Evolutionary conservation across 2,888 invertebrate genomes (phyloP), one percentile per base, ranked within the genome.

Genomic region (Nudaria mundana): DNA sequence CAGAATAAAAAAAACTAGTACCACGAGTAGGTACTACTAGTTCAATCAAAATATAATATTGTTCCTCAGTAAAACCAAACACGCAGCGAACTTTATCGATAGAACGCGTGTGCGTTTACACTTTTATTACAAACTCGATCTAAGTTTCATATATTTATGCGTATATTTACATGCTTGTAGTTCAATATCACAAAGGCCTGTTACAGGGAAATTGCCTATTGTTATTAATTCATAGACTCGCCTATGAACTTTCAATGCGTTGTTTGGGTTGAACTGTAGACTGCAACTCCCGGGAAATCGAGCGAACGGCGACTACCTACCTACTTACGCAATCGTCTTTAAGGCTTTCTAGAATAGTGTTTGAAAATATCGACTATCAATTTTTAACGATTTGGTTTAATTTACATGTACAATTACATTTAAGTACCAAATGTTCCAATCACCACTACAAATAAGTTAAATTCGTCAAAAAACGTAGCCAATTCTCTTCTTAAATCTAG

Each of bases 151-250:
- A 48, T 52, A 61, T 60, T 59, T 56, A 55, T 48, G 47, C 40
- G 30, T 48, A n/a, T n/a, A 52, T 46, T 50, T 44, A 46, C 35
- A 45, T 13, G 33, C 48, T 45, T 48, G 37, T 61, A 70, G 63
- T 64, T 70, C 71, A 65, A 70, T 75, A 71, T 74, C 71, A 85
- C 85, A 85, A 84, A 80, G 82, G 81, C 76, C 64, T 75, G 73
- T 83, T 82, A 81, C 70, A 63, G 65, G 76, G 71, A 82, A 84
- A 86, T 67, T 60, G 69, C 66, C 84, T 71, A 85, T 87, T 86
- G 86, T 86, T 76, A 63, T 63, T 70, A 74, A 61, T 72, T 71
- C 71, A 79, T 76, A 76, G 76, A 74, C 66, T 56, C 55, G 57
- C 62, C 73, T 75, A 76, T 71, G 68, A 62, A 62, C 65, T 62